Conservation (phyloP, 2,113 vertebrate species). For the Dunckerocampus dactyliophorus region DNA sequence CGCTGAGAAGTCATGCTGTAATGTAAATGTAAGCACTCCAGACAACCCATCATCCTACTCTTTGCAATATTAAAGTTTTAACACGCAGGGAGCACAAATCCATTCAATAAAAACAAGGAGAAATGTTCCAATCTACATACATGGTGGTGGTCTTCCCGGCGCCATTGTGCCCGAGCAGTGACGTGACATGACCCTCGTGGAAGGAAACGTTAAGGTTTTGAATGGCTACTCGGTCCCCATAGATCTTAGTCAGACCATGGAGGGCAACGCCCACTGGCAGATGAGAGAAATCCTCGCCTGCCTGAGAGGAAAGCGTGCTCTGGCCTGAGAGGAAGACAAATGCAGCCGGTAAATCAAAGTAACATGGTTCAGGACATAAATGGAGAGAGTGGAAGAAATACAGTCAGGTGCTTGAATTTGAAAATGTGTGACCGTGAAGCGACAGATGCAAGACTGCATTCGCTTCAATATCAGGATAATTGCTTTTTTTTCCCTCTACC, state of each 20-base stretch:
- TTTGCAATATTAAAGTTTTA: too few species aligned
- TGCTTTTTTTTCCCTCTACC: constrained; percentile 41
- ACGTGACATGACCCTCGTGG: constrained; percentile 90
- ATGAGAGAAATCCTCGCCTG: constrained; percentile 77
- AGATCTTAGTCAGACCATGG: constrained; percentile 85
- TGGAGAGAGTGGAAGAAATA: constrained; percentile 3
- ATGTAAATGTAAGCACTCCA: too few species aligned
- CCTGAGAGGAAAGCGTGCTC: constrained; percentile 57
- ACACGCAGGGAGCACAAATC: too few species aligned
- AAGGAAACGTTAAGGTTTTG: constrained; percentile 89
- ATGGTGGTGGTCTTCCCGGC: constrained; percentile 97
- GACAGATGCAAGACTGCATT: not conserved
- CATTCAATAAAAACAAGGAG: too few species aligned
- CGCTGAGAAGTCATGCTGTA: not conserved
- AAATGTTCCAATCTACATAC: constrained; percentile 72
- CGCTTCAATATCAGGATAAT: not conserved
- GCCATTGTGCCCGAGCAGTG: constrained; percentile 92
- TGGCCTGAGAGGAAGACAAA: constrained; percentile 49
- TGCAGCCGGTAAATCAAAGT: constrained; percentile 28
- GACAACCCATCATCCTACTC: too few species aligned
- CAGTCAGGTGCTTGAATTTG: not conserved
- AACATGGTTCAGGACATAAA: constrained; percentile 10
- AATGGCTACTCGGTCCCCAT: constrained; percentile 81
- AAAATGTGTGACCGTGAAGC: constrained; percentile 16
- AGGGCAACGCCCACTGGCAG: constrained; percentile 85